These are phyloP conservation scores for Xanthostigma xanthostigma DNA, from an alignment of 2,888 invertebrate genomes.

Conservation along the genomic window DNA sequence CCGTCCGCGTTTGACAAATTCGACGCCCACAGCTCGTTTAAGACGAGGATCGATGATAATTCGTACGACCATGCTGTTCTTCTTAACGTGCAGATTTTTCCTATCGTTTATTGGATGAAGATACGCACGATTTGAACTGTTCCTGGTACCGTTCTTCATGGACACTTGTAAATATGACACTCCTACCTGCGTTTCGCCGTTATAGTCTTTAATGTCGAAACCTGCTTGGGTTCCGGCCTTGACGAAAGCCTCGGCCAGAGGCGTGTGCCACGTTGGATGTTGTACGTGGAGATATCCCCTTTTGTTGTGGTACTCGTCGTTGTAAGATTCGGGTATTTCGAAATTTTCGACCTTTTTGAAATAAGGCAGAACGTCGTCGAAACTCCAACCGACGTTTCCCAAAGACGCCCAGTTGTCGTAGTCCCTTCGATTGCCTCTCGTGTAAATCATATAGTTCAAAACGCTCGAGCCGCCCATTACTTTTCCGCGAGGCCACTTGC, in stretches of 20 bases:
- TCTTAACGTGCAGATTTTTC: constrained; percentile 45
- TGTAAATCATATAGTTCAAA: constrained; percentile 70
- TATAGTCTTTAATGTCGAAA: constrained; percentile 42
- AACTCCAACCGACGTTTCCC: constrained; percentile 63
- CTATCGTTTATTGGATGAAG: constrained; percentile 41
- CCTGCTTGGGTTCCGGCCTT: constrained; percentile 45
- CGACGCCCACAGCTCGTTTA: constrained; percentile 42
- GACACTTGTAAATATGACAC: constrained; percentile 45
- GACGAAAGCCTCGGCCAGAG: constrained; percentile 39
- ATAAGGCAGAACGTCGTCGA: constrained; percentile 53
- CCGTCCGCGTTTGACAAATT: constrained; percentile 36
- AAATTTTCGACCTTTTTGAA: constrained; percentile 66
- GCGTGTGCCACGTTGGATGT: constrained; percentile 35
- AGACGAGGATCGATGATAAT: constrained; percentile 38
- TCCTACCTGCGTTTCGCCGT: constrained; percentile 45
- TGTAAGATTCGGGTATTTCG: constrained; percentile 37
- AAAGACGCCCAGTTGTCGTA: constrained; percentile 60
- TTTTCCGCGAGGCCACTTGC: constrained; percentile 41
- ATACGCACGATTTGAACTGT: constrained; percentile 53
- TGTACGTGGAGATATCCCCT: constrained; percentile 42
- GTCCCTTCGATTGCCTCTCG: constrained; percentile 52
- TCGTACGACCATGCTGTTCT: constrained; percentile 41
- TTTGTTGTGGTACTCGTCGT: constrained; percentile 36
- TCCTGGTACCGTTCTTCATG: constrained; percentile 47
- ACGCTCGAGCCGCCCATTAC: constrained; percentile 71